These are phyloP conservation scores for Drosophila paulistorum DNA, from an alignment of 1,140 invertebrate species.

Conservation along the genomic window DNA sequence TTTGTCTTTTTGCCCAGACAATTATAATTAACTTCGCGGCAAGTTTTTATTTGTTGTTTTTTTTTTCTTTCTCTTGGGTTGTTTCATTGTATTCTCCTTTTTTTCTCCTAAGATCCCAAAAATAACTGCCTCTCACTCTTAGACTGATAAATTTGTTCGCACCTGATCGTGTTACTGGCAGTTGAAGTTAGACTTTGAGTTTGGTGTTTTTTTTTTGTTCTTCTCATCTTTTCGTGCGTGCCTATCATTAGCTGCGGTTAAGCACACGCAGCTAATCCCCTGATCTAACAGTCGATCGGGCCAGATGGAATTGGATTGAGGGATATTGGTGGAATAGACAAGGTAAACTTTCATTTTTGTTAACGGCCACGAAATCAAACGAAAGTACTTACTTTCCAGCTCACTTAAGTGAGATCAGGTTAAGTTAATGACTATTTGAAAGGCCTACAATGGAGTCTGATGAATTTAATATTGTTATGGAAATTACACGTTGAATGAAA, in stretches of 20 bases:
- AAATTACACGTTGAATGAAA: neutral
- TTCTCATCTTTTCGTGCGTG: conserved; percentile 48
- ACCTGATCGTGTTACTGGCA: conserved; percentile 75
- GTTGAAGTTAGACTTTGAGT: conserved; percentile 36
- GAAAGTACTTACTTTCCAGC: conserved; percentile 62
- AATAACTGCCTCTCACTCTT: conserved; percentile 17
- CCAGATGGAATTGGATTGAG: conserved; percentile 10
- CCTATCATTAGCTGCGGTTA: conserved; percentile 69
- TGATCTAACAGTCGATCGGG: conserved; percentile 22
- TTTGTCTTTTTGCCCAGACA: conserved; percentile 73
- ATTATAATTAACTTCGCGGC: conserved; percentile 80
- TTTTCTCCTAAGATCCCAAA: conserved; percentile 9
- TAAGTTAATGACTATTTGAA: conserved; percentile 52
- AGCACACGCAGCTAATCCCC: conserved; percentile 48
- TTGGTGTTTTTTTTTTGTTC: neutral
- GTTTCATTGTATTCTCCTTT: conserved; percentile 13
- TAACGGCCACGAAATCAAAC: conserved; percentile 35
- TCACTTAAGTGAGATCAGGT: conserved; percentile 19
- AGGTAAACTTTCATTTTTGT: conserved; percentile 76
- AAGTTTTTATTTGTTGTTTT: conserved; percentile 70
- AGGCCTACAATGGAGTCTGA: neutral
- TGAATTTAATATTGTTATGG: neutral
- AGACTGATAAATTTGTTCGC: conserved; percentile 76
- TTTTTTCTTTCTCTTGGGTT: conserved; percentile 16
- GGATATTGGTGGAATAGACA: conserved; percentile 31